A percentile compares a stretch with the other conserved stretches of the same genome.
Conservation (phyloP, 2,888 invertebrate genomes). For the Agriopis leucophaearia region DNA sequence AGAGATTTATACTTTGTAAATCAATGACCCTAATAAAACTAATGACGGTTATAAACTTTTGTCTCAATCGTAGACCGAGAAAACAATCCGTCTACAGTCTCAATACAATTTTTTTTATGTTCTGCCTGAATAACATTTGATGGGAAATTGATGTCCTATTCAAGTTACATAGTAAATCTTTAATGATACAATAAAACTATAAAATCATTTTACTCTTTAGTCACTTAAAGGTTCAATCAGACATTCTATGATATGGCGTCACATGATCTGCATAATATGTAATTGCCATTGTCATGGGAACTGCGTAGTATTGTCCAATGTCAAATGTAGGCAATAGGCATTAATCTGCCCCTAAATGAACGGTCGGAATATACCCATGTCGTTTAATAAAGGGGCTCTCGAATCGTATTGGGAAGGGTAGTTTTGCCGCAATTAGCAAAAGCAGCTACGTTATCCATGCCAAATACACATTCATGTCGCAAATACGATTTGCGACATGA, state of each 20-base stretch:
- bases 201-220: constrained; percentile 6
- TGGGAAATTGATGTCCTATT: constrained; percentile 10
- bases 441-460: constrained; percentile 44
- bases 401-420: constrained; percentile 38
- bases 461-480: too few species aligned
- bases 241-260: background rate
- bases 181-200: constrained; percentile 11
- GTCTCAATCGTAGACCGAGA: too few species aligned
- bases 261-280: background rate
- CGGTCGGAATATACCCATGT: constrained; percentile 17
- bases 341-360: constrained; percentile 24
- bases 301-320: background rate
- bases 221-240: background rate
- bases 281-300: background rate
- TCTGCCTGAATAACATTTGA: constrained; percentile 2
- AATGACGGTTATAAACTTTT: constrained; percentile 22
- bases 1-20: constrained; percentile 18
- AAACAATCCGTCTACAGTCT: too few species aligned
- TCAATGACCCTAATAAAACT: constrained; percentile 9
- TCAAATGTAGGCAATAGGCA: constrained; percentile 5
- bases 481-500: too few species aligned
- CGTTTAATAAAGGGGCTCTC: constrained; percentile 49
- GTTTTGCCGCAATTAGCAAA: constrained; percentile 62
- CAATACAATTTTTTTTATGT: too few species aligned
- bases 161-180: constrained; percentile 11